These are phyloP conservation scores for Asobara japonica DNA, from an alignment of 1,140 invertebrate species.

Conservation along the genomic window DNA sequence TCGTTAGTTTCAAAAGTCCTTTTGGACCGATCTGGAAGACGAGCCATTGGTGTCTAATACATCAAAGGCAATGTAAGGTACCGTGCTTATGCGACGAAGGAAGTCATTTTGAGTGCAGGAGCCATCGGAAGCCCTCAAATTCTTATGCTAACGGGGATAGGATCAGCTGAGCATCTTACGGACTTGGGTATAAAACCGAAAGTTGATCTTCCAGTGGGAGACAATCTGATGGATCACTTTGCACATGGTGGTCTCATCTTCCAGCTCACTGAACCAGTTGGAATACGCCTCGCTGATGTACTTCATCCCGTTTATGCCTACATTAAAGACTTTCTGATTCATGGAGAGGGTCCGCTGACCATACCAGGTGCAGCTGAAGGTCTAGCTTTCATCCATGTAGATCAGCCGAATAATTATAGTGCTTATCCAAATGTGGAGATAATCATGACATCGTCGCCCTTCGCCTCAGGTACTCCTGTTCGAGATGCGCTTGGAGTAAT, in stretches of 20 bases:
- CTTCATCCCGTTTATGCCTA: slow-evolving; percentile 47
- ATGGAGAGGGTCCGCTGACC: slow-evolving; percentile 76
- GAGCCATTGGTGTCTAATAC: slow-evolving; percentile 74
- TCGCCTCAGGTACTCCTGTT: slow-evolving; percentile 67
- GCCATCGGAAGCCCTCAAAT: slow-evolving; percentile 81
- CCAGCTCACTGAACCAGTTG: slow-evolving; percentile 68
- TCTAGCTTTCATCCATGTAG: slow-evolving; percentile 78
- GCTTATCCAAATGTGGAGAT: slow-evolving; percentile 82
- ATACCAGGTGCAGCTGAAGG: slow-evolving; percentile 85
- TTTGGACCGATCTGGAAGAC: slow-evolving; percentile 74
- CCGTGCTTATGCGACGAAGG: slow-evolving; percentile 72
- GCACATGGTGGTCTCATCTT: slow-evolving; percentile 76
- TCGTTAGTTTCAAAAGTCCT: slow-evolving; percentile 78
- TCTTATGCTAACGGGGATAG: slow-evolving; percentile 84
- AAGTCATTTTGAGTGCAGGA: slow-evolving; percentile 82
- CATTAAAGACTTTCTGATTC: slow-evolving; percentile 63
- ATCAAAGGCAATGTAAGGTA: slow-evolving; percentile 66
- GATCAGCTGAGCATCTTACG: slow-evolving; percentile 75
- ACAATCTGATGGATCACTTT: slow-evolving; percentile 84
- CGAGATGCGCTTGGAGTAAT: slow-evolving; percentile 68
- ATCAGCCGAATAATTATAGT: slow-evolving; percentile 70
- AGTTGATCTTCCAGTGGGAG: slow-evolving; percentile 79
- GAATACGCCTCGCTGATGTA: slow-evolving; percentile 37
- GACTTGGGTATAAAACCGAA: slow-evolving; percentile 72
- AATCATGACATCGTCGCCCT: slow-evolving; percentile 70